These are phyloP conservation scores for Dreissena polymorpha DNA, from an alignment of 1,140 invertebrate species.

Conservation along the genomic window DNA sequence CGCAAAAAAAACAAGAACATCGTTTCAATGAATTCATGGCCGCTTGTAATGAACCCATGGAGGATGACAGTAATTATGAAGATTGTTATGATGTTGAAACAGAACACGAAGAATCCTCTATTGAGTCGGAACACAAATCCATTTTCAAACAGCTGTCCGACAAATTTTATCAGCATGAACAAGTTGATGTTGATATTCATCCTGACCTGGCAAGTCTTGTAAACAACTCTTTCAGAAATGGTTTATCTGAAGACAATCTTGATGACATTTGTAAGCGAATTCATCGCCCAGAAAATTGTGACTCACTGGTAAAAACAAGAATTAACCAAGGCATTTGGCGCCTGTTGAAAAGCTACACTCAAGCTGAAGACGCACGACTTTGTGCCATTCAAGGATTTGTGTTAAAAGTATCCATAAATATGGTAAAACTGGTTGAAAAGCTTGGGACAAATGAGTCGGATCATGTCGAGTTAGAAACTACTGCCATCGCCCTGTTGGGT, in stretches of 20 bases:
- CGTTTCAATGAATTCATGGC: neutral
- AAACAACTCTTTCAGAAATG: constrained; percentile 35
- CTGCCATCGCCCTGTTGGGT: constrained; percentile 12
- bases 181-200: constrained; percentile 22
- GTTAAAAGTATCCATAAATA: constrained; percentile 22
- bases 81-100: too few species aligned
- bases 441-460: neutral
- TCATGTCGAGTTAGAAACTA: constrained; percentile 14
- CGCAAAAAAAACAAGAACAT: neutral
- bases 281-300: constrained; percentile 26
- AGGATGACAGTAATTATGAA: constrained; percentile 6
- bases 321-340: constrained; percentile 40
- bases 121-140: neutral
- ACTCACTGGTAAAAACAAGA: constrained; percentile 26
- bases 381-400: neutral
- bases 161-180: constrained; percentile 8
- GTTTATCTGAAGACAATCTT: constrained; percentile 22
- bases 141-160: constrained; percentile 5
- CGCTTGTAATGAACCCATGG: too few species aligned
- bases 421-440: constrained; percentile 34
- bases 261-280: constrained; percentile 19
- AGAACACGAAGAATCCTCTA: too few species aligned
- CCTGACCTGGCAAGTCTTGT: constrained; percentile 28
- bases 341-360: constrained; percentile 14
- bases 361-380: constrained; percentile 26